Conservation (phyloP, 2,797 vertebrate genomes). For the Malurus leucopterus region DNA sequence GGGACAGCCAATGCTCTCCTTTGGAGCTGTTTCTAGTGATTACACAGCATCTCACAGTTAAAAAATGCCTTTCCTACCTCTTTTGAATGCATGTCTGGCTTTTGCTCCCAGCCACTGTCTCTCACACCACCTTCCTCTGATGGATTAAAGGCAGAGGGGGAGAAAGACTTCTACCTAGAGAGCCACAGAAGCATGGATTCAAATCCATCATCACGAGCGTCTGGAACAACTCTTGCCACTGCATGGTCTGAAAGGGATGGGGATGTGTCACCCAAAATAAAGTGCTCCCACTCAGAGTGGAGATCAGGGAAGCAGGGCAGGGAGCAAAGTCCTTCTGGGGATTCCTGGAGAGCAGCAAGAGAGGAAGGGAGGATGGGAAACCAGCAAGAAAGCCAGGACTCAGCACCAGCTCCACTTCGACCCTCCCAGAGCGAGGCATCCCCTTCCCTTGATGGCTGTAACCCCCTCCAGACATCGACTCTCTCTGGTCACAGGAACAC, state of each 20-base stretch:
- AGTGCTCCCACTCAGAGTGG: background rate
- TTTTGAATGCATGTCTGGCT: background rate
- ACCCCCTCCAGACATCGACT: background rate
- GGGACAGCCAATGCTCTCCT: background rate
- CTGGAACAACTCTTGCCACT: background rate
- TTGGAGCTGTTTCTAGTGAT: background rate
- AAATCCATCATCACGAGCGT: background rate
- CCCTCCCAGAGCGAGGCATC: background rate
- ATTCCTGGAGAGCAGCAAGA: background rate
- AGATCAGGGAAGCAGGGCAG: background rate
- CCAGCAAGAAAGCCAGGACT: background rate
- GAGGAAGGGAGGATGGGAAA: accelerated
- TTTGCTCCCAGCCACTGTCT: background rate
- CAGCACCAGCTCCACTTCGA: background rate
- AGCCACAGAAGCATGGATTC: background rate
- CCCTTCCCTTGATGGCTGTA: background rate
- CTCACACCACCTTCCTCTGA: background rate
- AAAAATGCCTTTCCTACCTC: background rate
- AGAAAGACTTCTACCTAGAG: background rate
- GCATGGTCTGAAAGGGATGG: accelerated
- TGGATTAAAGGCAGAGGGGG: background rate
- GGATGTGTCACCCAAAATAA: accelerated
- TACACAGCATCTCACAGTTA: background rate
- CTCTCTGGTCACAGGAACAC: background rate
- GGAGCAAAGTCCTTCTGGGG: background rate